phyloP scores from a whole-genome alignment of 2,797 vertebrate genomes.

The Catamblyrhynchus diadema region DNA sequence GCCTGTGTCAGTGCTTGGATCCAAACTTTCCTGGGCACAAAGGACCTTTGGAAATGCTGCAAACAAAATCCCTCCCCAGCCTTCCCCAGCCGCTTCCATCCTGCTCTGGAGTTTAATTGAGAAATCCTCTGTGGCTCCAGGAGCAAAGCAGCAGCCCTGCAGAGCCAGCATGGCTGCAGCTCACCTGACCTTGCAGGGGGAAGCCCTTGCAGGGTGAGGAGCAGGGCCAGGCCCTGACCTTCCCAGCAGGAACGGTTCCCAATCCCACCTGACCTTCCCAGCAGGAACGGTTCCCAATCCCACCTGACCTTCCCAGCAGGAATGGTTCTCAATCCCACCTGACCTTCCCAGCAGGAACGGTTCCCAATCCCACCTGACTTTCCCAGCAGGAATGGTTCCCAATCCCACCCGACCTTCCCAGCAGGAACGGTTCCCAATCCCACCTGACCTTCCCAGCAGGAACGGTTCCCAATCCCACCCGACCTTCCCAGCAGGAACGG shows the following conservation, averaged over 20 bases:
- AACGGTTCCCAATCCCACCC: background rate
- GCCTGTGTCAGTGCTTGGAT: too few species aligned
- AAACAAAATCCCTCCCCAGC: too few species aligned
- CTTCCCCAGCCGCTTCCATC: too few species aligned
- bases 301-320: fast-evolving
- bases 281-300: background rate
- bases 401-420: background rate
- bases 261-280: too few species aligned
- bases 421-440: background rate
- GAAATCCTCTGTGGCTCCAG: fast-evolving
- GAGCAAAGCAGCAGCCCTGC: too few species aligned
- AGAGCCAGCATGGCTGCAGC: background rate
- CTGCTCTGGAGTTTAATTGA: background rate
- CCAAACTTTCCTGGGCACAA: too few species aligned
- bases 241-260: background rate
- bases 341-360: background rate
- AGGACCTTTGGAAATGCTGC: too few species aligned
- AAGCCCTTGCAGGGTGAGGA: background rate
- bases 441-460: fast-evolving
- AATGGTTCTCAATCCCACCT: background rate
- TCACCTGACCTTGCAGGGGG: background rate
- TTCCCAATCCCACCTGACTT: background rate
- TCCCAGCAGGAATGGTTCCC: background rate
- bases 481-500: background rate
- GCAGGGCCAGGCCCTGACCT: fast-evolving